Conservation (phyloP, 2,113 vertebrate species). For the Crotalus viridis region DNA sequence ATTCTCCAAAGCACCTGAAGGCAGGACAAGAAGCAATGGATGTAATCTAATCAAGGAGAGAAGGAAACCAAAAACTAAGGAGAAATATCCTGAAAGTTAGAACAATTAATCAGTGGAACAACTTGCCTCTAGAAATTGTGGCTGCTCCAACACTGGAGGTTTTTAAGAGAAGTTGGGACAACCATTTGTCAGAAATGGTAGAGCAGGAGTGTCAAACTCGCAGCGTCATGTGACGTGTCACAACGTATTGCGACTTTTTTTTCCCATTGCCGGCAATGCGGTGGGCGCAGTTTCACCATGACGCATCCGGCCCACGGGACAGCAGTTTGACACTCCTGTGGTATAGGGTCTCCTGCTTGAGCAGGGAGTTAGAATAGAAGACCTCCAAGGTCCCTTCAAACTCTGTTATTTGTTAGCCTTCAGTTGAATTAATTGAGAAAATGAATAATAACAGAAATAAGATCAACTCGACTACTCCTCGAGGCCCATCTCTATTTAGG, state of each 20-base stretch:
- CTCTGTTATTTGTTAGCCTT: not conserved
- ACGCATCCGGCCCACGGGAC: too few species aligned
- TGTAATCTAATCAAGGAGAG: not conserved
- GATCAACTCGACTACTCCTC: not conserved
- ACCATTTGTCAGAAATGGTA: not conserved
- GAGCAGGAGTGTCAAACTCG: too few species aligned
- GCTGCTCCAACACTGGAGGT: not conserved
- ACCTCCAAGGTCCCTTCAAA: not conserved
- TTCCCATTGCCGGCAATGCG: too few species aligned
- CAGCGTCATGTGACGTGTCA: too few species aligned
- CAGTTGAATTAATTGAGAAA: not conserved
- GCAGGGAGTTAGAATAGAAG: not conserved
- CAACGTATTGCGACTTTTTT: too few species aligned
- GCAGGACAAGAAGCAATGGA: not conserved
- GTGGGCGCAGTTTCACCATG: too few species aligned
- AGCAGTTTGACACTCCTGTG: too few species aligned
- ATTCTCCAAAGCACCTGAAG: not conserved
- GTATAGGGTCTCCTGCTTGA: not conserved
- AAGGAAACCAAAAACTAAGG: not conserved
- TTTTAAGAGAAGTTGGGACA: not conserved
- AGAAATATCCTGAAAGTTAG: not conserved
- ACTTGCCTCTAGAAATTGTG: not conserved
- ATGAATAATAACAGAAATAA: not conserved
- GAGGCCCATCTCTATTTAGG: not conserved
- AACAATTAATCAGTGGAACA: not conserved